A percentile compares a stretch with the other conserved stretches of the same genome.
These are phyloP conservation scores for Scopus umbretta DNA, from an alignment of 2,113 vertebrate species.

Conservation along the genomic window DNA sequence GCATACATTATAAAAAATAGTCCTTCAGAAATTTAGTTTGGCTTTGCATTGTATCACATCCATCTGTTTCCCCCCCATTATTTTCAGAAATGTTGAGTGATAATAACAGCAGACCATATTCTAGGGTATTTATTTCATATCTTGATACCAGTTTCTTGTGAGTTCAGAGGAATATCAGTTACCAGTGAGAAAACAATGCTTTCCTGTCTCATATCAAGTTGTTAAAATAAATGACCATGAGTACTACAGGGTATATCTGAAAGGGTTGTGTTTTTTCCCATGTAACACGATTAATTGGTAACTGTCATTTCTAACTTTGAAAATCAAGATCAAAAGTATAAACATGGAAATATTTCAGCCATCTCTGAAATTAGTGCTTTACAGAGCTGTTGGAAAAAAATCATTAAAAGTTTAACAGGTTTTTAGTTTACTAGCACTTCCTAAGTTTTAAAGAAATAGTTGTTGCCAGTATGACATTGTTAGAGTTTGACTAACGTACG, in stretches of 20 bases:
- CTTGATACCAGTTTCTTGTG: background rate
- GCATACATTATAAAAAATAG: background rate
- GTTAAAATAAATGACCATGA: background rate
- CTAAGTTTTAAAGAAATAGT: background rate
- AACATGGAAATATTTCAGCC: background rate
- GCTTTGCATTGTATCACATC: background rate
- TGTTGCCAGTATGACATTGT: background rate
- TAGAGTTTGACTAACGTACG: background rate
- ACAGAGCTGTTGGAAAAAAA: background rate
- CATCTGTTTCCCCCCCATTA: accelerated
- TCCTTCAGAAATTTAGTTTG: background rate
- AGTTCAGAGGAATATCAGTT: background rate
- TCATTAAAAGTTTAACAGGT: background rate
- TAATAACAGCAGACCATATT: background rate
- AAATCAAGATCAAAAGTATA: background rate
- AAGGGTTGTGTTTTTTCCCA: background rate
- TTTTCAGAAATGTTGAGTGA: background rate
- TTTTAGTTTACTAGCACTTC: background rate
- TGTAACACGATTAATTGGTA: background rate
- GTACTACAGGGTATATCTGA: background rate
- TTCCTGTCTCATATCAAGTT: background rate
- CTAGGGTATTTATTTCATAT: background rate
- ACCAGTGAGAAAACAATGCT: background rate
- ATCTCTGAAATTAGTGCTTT: background rate
- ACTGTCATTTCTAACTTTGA: background rate